Base-by-base conservation (phyloP, 2,113 vertebrate species). In the Amia ocellicauda region DNA sequence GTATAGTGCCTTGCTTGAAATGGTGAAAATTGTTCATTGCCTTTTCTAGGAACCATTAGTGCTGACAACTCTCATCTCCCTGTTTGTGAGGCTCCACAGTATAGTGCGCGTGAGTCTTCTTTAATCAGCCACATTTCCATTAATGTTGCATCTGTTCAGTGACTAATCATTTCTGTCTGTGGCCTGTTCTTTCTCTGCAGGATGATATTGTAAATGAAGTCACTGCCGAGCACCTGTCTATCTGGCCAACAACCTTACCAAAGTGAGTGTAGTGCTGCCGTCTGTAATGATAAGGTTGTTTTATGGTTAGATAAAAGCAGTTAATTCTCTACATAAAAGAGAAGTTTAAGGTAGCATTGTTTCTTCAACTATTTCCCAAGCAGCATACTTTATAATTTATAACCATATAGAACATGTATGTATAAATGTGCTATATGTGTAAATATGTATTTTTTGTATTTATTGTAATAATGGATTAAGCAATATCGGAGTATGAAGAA, bases 171-270 rank as follows among this genome's bases (percentile, higher is more conserved):
- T 24, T 9, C 28, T 43, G 22, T 13, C 29, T 42, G 27, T 40
- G 28, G 20, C 0, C 67, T 31, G 69, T 36, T 52, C 74, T 14
- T 66, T 52, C 41, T 60, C 79, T 56, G 29, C 70, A 99, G 97
- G 97, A 98, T 58, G 94, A 98, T 58, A 96, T 99, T 64, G 96
- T 98, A 40, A 99, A 99, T 74, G 96, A 99, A 72, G 95, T 99
- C 74, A 92, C 93, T 20, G 96, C 96, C 36, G 97, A 99, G 47
- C 92, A 98, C 64, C 92, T 99, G 77, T 89, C 96, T 71, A 97
- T 98, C 74, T 99, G 97, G 97, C 96, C 96, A 0, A 92, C 93
- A 1, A 81, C 93, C 42, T 91, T 99, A 31, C 88, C 92, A 29
- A 99, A 95, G 97, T 99, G 92, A 87, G 90, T 68, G 23, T 20